Percentiles rank a stretch among this genome's conserved stretches.
Evolutionary conservation across 2,888 invertebrate species (phyloP).

Genomic region (Pharmacophagus antenor): DNA sequence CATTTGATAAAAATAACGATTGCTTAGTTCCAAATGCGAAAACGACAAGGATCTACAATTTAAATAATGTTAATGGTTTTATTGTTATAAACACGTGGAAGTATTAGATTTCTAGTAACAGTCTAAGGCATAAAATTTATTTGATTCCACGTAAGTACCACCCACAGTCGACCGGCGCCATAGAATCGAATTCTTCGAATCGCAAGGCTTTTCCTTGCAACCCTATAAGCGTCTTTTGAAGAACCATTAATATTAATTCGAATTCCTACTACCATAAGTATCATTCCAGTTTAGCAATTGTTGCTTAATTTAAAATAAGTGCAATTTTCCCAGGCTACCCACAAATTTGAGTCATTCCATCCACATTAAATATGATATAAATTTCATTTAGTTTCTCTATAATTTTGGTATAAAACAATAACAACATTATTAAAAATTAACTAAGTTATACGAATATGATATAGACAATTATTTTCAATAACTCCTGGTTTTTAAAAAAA

Average conservation of each 20-base stretch:
- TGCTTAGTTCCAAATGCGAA: background rate
- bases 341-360: background rate
- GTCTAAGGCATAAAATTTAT: conserved; percentile 51
- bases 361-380: too few species aligned
- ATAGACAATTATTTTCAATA: too few species aligned
- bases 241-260: conserved; percentile 65
- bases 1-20: background rate
- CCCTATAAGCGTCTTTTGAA: conserved; percentile 57
- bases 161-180: conserved; percentile 60
- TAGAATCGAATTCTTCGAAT: conserved; percentile 70
- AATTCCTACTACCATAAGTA: conserved; percentile 28
- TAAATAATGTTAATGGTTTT: background rate
- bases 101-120: conserved; percentile 19
- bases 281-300: conserved; percentile 22
- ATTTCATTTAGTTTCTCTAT: too few species aligned
- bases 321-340: background rate
- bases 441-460: too few species aligned
- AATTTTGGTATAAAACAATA: too few species aligned
- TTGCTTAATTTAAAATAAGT: conserved; percentile 5
- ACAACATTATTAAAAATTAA: too few species aligned
- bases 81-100: background rate
- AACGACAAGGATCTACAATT: too few species aligned
- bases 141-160: conserved; percentile 57
- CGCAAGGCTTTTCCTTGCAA: conserved; percentile 63
- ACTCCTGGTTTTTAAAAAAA: too few species aligned